Evolutionary conservation across 2,888 invertebrate species (phyloP).

Genomic region (Drosophila paramelanica): DNA sequence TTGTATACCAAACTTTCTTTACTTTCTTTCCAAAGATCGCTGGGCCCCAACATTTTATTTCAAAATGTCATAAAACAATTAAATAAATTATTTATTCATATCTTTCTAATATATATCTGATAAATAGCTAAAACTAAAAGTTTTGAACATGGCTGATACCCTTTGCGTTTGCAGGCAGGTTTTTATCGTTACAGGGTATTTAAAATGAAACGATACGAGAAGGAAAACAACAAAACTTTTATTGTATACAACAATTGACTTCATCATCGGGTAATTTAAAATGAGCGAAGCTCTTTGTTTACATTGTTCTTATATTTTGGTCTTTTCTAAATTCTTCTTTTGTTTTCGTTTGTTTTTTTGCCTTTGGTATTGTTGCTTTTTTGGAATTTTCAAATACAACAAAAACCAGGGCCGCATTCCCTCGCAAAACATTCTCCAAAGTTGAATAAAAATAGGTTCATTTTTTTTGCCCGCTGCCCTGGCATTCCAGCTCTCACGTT

Average conservation of each 20-base stretch:
- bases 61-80: too few species aligned
- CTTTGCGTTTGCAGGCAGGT: neutral
- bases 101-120: too few species aligned
- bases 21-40: neutral
- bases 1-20: neutral
- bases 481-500: conserved; percentile 18
- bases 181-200: conserved; percentile 34
- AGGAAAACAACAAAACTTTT: conserved; percentile 52
- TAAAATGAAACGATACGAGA: conserved; percentile 37
- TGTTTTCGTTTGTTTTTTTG: conserved; percentile 22
- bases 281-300: conserved; percentile 79
- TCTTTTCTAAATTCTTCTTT: conserved; percentile 19
- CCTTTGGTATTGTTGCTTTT: conserved; percentile 55
- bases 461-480: conserved; percentile 16
- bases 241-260: conserved; percentile 80
- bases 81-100: too few species aligned
- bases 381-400: conserved; percentile 56
- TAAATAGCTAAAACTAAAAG: too few species aligned
- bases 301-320: conserved; percentile 74
- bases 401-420: conserved; percentile 39
- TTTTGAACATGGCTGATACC: neutral
- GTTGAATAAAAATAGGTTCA: neutral
- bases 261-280: conserved; percentile 81
- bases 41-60: neutral
- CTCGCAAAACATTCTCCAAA: neutral